Evolutionary conservation across 2,888 invertebrate species (phyloP).

Genomic region (Himalopsyche kuldschensis): DNA sequence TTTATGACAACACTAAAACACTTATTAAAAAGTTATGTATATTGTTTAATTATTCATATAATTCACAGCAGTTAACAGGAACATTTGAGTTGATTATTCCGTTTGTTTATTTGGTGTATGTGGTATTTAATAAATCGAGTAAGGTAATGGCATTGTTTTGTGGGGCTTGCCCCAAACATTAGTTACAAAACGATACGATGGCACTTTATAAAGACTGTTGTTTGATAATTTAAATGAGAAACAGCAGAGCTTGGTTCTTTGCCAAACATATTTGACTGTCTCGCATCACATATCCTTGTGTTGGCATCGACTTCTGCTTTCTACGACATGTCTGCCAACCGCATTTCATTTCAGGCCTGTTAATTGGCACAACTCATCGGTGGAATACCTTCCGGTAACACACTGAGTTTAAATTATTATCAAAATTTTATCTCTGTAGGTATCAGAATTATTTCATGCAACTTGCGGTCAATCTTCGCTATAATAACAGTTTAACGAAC

Average conservation of each 20-base stretch:
- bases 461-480: too few species aligned
- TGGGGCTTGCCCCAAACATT: background rate
- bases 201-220: background rate
- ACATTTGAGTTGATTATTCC: too few species aligned
- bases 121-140: too few species aligned
- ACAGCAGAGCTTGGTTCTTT: background rate
- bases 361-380: background rate
- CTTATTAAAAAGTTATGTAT: too few species aligned
- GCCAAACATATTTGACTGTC: background rate
- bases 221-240: background rate
- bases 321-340: background rate
- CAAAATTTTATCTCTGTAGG: too few species aligned
- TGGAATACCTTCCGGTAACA: background rate
- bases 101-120: too few species aligned
- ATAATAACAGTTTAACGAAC: too few species aligned
- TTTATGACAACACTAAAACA: too few species aligned
- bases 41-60: too few species aligned
- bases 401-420: background rate
- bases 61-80: too few species aligned
- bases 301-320: background rate
- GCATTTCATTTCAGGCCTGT: background rate
- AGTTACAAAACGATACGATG: background rate
- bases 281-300: background rate
- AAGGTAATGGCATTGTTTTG: too few species aligned
- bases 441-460: too few species aligned